Evolutionary conservation across 64 coral and sea anemone genomes (phyloP).

Genomic region (Stylophora pistillata): DNA sequence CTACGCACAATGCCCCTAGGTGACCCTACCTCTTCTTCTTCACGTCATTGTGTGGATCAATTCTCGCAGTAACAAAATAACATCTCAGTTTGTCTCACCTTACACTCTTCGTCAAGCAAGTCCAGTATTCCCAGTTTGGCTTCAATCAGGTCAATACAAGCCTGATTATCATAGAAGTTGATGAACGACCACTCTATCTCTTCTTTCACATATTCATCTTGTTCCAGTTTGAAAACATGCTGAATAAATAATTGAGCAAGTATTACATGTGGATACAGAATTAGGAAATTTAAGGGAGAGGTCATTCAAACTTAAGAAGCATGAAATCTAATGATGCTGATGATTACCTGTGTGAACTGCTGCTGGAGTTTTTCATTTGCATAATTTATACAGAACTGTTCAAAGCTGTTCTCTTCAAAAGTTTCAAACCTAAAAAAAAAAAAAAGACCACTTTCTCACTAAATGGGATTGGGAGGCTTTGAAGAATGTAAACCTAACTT

Average conservation of each 20-base stretch:
- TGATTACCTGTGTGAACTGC: constrained; percentile 88
- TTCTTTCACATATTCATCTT: constrained; percentile 95
- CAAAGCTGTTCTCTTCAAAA: constrained; percentile 96
- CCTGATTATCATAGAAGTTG: constrained; percentile 98
- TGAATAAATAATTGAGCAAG: constrained; percentile 32
- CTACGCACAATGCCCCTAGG: too few species aligned
- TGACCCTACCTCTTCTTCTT: too few species aligned
- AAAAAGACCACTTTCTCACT: too few species aligned
- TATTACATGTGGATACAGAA: neutral
- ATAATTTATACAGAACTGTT: constrained; percentile 98
- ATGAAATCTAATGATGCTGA: neutral
- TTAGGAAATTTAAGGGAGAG: too few species aligned
- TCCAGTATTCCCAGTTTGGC: constrained; percentile 93
- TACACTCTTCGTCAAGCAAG: constrained; percentile 95
- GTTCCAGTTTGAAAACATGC: constrained; percentile 99
- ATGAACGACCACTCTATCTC: constrained; percentile 99
- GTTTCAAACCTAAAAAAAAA: constrained; percentile 94
- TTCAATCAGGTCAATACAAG: constrained; percentile 98
- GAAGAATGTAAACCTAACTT: too few species aligned
- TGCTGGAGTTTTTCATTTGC: constrained; percentile 98
- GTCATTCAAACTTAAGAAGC: neutral
- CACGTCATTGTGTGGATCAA: neutral
- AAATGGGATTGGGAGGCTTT: too few species aligned
- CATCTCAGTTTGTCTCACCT: constrained; percentile 51
- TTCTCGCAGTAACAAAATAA: neutral